Base-by-base conservation (phyloP, 2,113 vertebrate genomes). In the Chaetops frenatus region DNA sequence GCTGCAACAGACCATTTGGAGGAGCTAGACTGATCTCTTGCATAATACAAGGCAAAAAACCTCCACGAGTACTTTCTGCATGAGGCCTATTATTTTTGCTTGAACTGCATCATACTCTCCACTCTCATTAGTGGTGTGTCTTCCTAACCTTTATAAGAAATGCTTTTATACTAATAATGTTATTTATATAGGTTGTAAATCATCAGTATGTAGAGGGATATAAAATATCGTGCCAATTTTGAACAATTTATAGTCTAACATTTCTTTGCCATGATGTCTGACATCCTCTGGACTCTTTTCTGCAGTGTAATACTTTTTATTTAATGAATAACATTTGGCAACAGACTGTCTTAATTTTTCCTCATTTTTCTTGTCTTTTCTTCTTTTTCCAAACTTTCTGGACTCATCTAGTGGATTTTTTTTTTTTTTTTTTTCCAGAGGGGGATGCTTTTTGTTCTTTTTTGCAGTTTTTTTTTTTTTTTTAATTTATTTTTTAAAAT, bases 271-370 rank as follows among this genome's bases (percentile, higher is more conserved):
- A 2, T 23, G 25, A 44, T 84, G 18, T 58, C 54, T 90, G 92
- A 80, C 50, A 72, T 83, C 67, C 33, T 80, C 60, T 93, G 72
- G 69, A 67, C 51, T 51, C 15, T 81, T 92, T 91, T 91, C 48
- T 91, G 80, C 82, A 73, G 38, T 54, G 60, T 45, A 91, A 81
- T 86, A 60, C 64, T 22, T 96, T 93, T 78, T 71, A 70, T 90
- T 88, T 92, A 72, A 93, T 71, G 29, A 92, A 86, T 87, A 94
- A 77, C 38, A 77, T 80, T 94, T 93, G 64, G 58, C 77, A 93
- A 66, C 10, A 77, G 10, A 69, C 21, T 36, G 10, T 69, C 20
- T 85, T 64, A 90, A 15, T 53, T 91, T 81, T 92, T 28, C 7
- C n/a, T 93, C 19, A 47, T 96, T 92, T 90, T 89, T 87, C 50